phyloP scores from a whole-genome alignment of 2,113 vertebrate species.

The Heterotis niloticus region DNA sequence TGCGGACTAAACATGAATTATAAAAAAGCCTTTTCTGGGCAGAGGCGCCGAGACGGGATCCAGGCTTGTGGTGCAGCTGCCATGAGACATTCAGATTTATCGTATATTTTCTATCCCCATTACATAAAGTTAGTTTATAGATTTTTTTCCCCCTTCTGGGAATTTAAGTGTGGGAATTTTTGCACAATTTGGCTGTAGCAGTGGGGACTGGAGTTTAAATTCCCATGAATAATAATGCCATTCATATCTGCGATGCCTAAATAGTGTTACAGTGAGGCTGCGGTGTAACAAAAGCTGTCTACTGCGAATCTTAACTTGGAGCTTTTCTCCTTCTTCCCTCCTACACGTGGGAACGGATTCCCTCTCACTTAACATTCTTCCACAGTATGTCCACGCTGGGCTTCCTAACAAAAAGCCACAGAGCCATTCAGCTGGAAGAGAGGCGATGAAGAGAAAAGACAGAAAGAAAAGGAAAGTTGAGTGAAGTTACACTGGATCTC shows the following conservation, averaged over 20 bases:
- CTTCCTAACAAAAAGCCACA: conserved; percentile 59
- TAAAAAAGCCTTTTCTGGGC: conserved; percentile 9
- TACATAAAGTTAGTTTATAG: neutral
- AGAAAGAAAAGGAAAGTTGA: conserved; percentile 37
- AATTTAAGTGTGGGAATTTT: conserved; percentile 24
- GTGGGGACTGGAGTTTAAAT: conserved; percentile 16
- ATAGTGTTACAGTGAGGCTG: conserved; percentile 31
- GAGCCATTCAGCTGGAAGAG: conserved; percentile 56
- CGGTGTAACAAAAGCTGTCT: conserved; percentile 43
- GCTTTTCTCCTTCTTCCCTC: conserved; percentile 48
- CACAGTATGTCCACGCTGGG: conserved; percentile 47
- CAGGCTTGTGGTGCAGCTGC: neutral
- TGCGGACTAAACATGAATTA: conserved; percentile 21
- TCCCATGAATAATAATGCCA: conserved; percentile 23
- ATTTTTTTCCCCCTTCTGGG: neutral
- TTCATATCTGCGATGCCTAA: conserved; percentile 16
- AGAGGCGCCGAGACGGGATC: neutral
- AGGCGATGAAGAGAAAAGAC: conserved; percentile 34
- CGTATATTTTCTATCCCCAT: neutral
- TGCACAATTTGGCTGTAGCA: neutral
- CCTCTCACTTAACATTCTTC: conserved; percentile 61
- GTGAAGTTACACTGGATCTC: conserved; percentile 55
- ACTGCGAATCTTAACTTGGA: conserved; percentile 47
- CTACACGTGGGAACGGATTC: conserved; percentile 64
- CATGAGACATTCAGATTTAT: neutral